Percentiles rank a stretch among this genome's conserved stretches.
These are phyloP conservation scores for Zaprionus vittiger DNA, from an alignment of 1,140 invertebrate genomes.

Conservation along the genomic window DNA sequence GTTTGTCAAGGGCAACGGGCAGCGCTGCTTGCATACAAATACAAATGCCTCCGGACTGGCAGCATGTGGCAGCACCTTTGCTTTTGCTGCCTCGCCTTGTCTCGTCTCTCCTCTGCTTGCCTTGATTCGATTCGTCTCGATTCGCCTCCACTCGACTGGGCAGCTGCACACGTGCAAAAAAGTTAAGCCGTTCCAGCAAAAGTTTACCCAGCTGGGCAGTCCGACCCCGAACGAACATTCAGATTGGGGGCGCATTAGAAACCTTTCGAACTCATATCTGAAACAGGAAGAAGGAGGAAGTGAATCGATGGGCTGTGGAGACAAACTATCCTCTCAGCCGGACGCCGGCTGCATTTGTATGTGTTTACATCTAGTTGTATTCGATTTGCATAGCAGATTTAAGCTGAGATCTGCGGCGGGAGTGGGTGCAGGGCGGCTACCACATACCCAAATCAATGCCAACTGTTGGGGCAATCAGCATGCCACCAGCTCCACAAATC, in stretches of 20 bases:
- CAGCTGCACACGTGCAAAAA: conserved; percentile 71
- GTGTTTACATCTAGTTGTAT: conserved; percentile 82
- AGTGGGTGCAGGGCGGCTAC: not conserved
- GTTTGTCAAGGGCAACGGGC: conserved; percentile 27
- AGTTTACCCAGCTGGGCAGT: conserved; percentile 51
- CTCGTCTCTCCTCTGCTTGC: not conserved
- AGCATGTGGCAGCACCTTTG: conserved; percentile 12
- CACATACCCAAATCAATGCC: conserved; percentile 74
- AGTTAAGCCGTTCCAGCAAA: conserved; percentile 75
- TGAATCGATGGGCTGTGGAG: conserved; percentile 12
- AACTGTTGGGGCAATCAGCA: conserved; percentile 62
- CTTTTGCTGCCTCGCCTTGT: conserved; percentile 1
- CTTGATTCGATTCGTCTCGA: not conserved
- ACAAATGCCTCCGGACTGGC: conserved; percentile 33
- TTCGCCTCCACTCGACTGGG: conserved; percentile 6
- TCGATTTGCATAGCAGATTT: conserved; percentile 74
- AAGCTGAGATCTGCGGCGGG: conserved; percentile 1
- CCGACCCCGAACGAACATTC: not conserved
- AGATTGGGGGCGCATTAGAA: conserved; percentile 48
- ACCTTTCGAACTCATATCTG: conserved; percentile 66
- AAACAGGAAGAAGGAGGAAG: conserved; percentile 17
- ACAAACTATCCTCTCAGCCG: conserved; percentile 16
- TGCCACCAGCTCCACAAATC: conserved; percentile 7
- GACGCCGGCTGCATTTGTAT: conserved; percentile 67
- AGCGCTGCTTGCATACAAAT: conserved; percentile 45